Evolutionary conservation across 2,888 invertebrate genomes (phyloP).

Genomic region (Tribolium freemani): DNA sequence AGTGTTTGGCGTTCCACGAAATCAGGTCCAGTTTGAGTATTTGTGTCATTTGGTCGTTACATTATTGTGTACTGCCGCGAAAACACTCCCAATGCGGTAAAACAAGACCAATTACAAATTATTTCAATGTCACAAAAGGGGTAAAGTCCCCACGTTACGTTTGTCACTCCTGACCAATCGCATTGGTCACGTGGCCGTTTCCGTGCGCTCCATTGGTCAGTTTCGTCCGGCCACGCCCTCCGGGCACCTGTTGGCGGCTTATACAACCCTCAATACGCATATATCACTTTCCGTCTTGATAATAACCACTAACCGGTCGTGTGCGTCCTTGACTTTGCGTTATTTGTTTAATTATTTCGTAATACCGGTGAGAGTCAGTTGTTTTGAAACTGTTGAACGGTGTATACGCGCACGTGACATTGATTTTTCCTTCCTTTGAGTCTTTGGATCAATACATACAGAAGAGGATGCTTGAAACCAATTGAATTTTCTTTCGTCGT

Average conservation of each 20-base stretch:
- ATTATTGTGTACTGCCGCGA: too few relatives aligned
- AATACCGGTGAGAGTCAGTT: constrained; percentile 26
- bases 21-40: too few relatives aligned
- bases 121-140: too few relatives aligned
- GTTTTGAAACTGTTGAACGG: constrained; percentile 2
- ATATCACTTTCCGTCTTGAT: not conserved
- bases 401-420: constrained; percentile 25
- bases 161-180: too few relatives aligned
- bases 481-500: constrained; percentile 11
- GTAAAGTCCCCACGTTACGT: too few relatives aligned
- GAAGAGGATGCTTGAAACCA: not conserved
- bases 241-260: not conserved
- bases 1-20: too few relatives aligned
- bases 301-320: constrained; percentile 16
- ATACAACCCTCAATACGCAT: not conserved
- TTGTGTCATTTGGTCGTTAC: too few relatives aligned
- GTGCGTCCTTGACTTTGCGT: constrained; percentile 26
- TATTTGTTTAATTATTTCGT: constrained; percentile 32
- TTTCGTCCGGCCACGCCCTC: too few relatives aligned
- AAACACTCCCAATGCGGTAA: too few relatives aligned
- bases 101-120: too few relatives aligned
- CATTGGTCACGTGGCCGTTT: too few relatives aligned
- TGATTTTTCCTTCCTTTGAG: constrained; percentile 22
- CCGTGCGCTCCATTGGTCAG: too few relatives aligned
- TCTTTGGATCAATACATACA: constrained; percentile 24